Percentiles rank a stretch among this genome's conserved stretches.
Evolutionary conservation across 2,797 vertebrate genomes (phyloP).

Genomic region (Coendou prehensilis): DNA sequence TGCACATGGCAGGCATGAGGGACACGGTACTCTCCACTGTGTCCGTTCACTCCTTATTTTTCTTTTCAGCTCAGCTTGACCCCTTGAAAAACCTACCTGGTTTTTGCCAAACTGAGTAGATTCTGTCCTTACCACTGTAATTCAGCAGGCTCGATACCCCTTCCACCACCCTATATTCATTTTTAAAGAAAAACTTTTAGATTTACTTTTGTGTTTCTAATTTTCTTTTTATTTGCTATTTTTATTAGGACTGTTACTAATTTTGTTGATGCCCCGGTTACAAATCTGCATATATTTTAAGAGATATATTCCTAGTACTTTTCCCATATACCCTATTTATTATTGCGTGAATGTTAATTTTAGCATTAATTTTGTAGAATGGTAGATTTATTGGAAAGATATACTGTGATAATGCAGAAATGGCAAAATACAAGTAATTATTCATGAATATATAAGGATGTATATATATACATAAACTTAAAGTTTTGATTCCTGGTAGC

Average conservation of each 20-base stretch:
- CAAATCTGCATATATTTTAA: constrained; percentile 38
- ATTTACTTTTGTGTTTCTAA: not conserved
- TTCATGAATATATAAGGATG: not conserved
- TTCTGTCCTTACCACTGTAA: not conserved
- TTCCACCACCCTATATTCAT: not conserved
- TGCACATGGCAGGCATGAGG: too few species aligned
- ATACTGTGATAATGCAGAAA: not conserved
- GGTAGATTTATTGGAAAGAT: not conserved
- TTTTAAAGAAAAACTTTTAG: constrained; percentile 3
- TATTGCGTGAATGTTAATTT: constrained; percentile 11
- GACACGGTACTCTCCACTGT: rapidly evolving
- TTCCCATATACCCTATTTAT: not conserved
- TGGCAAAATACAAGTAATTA: not conserved
- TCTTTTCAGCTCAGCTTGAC: not conserved
- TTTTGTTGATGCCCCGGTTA: not conserved
- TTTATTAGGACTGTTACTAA: not conserved
- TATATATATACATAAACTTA: not conserved
- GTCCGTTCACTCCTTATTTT: not conserved
- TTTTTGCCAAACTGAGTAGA: not conserved
- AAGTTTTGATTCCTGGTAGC: not conserved
- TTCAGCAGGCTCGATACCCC: not conserved
- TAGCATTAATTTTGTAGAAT: constrained; percentile 24
- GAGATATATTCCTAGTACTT: not conserved
- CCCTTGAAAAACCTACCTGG: not conserved
- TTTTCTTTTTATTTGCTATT: not conserved